Conservation (phyloP, 2,113 vertebrate species). For the Chlamydotis undulata region DNA sequence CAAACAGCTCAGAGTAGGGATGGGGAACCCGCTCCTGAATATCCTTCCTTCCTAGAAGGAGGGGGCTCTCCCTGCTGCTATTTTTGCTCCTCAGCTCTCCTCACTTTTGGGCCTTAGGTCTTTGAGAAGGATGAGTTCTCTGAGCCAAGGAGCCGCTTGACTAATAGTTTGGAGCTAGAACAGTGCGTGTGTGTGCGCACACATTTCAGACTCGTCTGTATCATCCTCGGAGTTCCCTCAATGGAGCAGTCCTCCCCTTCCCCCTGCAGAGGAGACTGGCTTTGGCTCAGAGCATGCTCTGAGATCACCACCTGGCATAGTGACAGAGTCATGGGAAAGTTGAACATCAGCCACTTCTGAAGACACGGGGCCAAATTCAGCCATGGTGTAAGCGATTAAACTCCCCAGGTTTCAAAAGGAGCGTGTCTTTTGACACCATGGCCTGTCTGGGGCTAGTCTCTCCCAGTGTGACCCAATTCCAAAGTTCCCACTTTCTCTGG, state of each 20-base stretch:
- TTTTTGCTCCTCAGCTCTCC: conserved; percentile 1
- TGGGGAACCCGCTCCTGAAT: background rate
- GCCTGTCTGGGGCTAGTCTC: background rate
- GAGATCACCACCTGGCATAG: conserved; percentile 64
- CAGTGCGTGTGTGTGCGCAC: background rate
- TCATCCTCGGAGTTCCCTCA: conserved; percentile 35
- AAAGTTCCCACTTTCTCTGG: background rate
- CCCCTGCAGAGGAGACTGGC: background rate
- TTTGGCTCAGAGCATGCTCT: conserved; percentile 46
- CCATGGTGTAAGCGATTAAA: background rate
- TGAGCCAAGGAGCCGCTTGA: background rate
- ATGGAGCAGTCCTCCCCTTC: conserved; percentile 27
- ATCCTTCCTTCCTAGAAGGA: background rate
- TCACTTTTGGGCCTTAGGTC: background rate
- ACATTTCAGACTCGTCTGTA: conserved; percentile 13
- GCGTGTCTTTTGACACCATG: rapidly evolving
- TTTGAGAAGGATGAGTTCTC: background rate
- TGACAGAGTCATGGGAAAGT: conserved; percentile 70
- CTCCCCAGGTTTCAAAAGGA: conserved; percentile 13
- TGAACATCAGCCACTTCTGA: conserved; percentile 63
- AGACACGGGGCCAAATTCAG: conserved; percentile 53
- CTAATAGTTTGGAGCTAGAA: conserved; percentile 11
- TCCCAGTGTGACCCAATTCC: background rate
- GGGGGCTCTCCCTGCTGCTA: background rate
- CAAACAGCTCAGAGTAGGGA: background rate